phyloP scores from a whole-genome alignment of 2,797 vertebrate genomes.

The Hypotaenidia philippensis region DNA sequence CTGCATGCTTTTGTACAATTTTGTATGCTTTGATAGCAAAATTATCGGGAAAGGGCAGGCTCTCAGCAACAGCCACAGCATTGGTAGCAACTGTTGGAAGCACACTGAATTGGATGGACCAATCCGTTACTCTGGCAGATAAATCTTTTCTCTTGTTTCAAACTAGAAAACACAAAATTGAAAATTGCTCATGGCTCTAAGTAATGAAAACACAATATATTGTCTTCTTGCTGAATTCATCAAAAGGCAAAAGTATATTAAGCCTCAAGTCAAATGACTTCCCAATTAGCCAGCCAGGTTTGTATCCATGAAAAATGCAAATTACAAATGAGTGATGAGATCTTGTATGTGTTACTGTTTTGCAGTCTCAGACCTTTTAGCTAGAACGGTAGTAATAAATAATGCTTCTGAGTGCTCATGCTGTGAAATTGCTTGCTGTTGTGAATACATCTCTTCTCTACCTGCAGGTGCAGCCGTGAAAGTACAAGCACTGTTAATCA shows the following conservation, averaged over 20 bases:
- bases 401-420: background rate
- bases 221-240: constrained; percentile 9
- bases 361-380: constrained; percentile 48
- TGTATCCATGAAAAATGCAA: constrained; percentile 47
- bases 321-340: constrained; percentile 37
- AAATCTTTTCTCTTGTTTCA: constrained; percentile 47
- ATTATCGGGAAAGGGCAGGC: background rate
- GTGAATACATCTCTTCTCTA: constrained; percentile 33
- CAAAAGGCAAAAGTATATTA: constrained; percentile 50
- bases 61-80: background rate
- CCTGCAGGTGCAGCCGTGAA: constrained; percentile 16
- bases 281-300: constrained; percentile 26
- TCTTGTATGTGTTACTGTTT: constrained; percentile 19
- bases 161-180: constrained; percentile 17
- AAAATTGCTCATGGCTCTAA: constrained; percentile 30
- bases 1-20: background rate
- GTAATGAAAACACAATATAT: constrained; percentile 33
- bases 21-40: background rate
- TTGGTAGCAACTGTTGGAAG: background rate
- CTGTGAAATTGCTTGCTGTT: constrained; percentile 47
- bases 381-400: background rate
- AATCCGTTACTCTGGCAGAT: background rate
- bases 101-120: background rate
- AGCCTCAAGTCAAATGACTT: constrained; percentile 36
- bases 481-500: constrained; percentile 22